Conservation (phyloP, 2,113 vertebrate genomes). For the Macquaria ambigua region DNA sequence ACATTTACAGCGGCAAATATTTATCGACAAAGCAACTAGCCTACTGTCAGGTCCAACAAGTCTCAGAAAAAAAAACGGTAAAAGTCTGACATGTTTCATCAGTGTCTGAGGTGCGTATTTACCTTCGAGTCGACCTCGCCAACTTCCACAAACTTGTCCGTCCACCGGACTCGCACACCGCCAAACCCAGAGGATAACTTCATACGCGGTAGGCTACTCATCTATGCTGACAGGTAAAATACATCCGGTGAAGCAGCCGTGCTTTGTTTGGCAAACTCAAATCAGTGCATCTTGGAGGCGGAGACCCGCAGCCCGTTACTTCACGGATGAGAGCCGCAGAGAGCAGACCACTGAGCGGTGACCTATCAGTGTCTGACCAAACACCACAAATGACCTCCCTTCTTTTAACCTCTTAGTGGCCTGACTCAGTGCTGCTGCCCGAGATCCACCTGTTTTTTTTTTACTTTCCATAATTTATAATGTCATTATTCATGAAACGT, state of each 20-base stretch:
- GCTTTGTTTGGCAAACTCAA: conserved; percentile 20
- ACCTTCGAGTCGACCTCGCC: conserved; percentile 43
- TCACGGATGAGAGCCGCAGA: conserved; percentile 63
- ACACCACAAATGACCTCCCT: conserved; percentile 57
- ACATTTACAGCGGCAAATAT: neutral
- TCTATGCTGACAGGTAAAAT: conserved; percentile 27
- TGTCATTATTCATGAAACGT: neutral
- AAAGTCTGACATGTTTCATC: neutral
- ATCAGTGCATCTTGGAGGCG: conserved; percentile 73
- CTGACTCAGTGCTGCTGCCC: neutral
- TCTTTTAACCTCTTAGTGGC: conserved; percentile 72
- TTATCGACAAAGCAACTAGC: neutral
- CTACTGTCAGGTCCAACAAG: neutral
- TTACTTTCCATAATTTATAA: neutral
- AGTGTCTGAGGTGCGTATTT: conserved; percentile 26
- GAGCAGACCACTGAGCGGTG: conserved; percentile 80
- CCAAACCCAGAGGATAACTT: neutral
- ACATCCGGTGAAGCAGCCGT: neutral
- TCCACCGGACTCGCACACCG: neutral
- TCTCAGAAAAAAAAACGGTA: too few species aligned
- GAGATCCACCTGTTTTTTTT: neutral
- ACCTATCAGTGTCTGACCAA: conserved; percentile 79
- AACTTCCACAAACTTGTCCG: conserved; percentile 39
- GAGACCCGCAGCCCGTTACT: conserved; percentile 60
- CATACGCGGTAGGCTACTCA: neutral